Evolutionary conservation across 2,113 vertebrate species (phyloP), one percentile per base, ranked within the genome.

Genomic region (Burhinus bistriatus): DNA sequence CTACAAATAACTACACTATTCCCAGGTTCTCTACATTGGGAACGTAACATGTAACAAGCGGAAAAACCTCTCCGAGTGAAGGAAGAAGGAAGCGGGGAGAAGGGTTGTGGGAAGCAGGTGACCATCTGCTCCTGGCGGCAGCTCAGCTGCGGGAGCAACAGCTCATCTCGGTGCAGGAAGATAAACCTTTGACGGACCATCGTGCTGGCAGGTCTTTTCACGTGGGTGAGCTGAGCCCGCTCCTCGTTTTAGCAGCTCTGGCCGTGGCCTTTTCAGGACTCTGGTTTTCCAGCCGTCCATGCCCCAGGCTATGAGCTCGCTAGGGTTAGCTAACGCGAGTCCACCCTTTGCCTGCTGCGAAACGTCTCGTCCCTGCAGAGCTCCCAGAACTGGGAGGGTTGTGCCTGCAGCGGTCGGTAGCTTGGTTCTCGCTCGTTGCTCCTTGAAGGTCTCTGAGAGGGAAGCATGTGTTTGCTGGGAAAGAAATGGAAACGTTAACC

Each of bases 201-300:
- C 3, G 0, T 36, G 36, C 14, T 1, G 0, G 19, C 38, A 44
- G 40, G 6, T 20, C n/a, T 72, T 20, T 23, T 26, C 68, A 38
- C 9, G 6, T 0, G 0, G 62, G 9, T 0, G 1, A 51, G 34
- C 47, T 52, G 59, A 85, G 59, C 83, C 69, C 1, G 2, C 6
- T 40, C 17, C 44, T 87, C 47, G 2, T 51, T 38, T 44, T 3
- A 36, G 13, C 75, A 72, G 61, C 47, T 59, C 57, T n/a, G n/a
- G n/a, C n/a, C n/a, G n/a, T 57, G 66, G 52, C 30, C 21, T 49
- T 54, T 15, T 14, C 44, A 30, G 55, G 61, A n/a, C 36, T 20
- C 55, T 0, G 0, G 12, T 62, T 30, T 54, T 71, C 18, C 47
- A 76, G 42, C 21, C 1, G 0, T 11, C 0, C 0, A 17, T 69